Evolutionary conservation across 2,113 vertebrate genomes (phyloP).

Genomic region (Chroicocephalus ridibundus): DNA sequence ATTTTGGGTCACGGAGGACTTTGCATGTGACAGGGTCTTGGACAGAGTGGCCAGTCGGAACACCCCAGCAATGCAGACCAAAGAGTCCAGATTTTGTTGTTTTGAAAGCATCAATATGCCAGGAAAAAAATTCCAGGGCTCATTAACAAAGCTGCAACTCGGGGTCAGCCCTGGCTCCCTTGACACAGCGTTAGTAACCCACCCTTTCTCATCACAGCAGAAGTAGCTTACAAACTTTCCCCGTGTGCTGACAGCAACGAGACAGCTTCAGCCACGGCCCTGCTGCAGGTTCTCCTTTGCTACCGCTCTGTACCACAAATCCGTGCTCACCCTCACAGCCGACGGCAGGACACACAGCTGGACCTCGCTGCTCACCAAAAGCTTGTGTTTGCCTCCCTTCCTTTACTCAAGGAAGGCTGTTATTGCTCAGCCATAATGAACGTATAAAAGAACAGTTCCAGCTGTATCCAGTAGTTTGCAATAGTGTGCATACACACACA

Average conservation of each 20-base stretch:
- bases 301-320: background rate
- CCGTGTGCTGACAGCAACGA: background rate
- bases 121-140: background rate
- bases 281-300: background rate
- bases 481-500: background rate
- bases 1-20: background rate
- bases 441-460: background rate
- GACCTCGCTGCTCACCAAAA: background rate
- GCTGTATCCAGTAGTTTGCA: background rate
- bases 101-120: background rate
- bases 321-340: background rate
- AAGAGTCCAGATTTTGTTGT: background rate
- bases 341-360: fast-evolving
- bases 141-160: background rate
- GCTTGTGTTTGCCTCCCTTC: background rate
- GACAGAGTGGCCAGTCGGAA: background rate
- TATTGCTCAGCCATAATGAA: background rate
- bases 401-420: background rate
- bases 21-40: background rate
- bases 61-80: background rate
- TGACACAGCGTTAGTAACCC: background rate
- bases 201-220: background rate
- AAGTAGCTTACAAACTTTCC: background rate
- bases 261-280: background rate
- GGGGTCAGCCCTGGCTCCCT: background rate